Evolutionary conservation across 2,888 invertebrate species (phyloP), one percentile per base, ranked within the genome.

Genomic region (Muschampia plurimacula): DNA sequence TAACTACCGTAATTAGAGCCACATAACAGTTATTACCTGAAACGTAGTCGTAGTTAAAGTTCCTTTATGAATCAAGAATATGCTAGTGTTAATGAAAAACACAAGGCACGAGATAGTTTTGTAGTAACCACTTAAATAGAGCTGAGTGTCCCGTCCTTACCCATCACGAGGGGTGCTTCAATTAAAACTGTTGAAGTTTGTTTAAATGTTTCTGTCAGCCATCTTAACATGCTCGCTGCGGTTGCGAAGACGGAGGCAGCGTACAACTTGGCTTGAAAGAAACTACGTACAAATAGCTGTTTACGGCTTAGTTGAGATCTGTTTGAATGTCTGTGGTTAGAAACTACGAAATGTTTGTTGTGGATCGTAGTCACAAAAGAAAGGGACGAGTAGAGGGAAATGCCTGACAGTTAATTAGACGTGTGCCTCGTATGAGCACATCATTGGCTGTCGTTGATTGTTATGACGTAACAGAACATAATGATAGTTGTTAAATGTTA

Each of bases 121-220:
- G 80, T 76, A 63, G 78, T 79, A 81, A 81, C 80, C 78, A 76
- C 81, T 82, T 81, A 80, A 77, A 79, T 75, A 77, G 78, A 78
- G 72, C 76, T 75, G 75, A 76, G 75, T 75, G 74, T 74, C 79
- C 60, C 71, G 60, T 79, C 79, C 82, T 82, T 80, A 77, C 78
- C 83, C 84, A 80, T 85, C 88, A 86, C 86, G 84, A 88, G 87
- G 87, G 67, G 86, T 83, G 83, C 88, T 91, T 88, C 88, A 91
- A 91, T 92, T 92, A 90, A 91, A 91, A 91, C 89, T 86, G 87
- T 86, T 86, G 81, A 89, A 91, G 89, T 91, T 91, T 87, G 89
- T 89, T 90, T 88, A 89, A 90, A 90, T 91, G 88, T 90, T 89
- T 88, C 85, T 89, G 87, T 87, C 89, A 86, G 84, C 84, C 85